phyloP scores from a whole-genome alignment of 2,797 vertebrate genomes.

The Microctenopoma steveboyesi region DNA sequence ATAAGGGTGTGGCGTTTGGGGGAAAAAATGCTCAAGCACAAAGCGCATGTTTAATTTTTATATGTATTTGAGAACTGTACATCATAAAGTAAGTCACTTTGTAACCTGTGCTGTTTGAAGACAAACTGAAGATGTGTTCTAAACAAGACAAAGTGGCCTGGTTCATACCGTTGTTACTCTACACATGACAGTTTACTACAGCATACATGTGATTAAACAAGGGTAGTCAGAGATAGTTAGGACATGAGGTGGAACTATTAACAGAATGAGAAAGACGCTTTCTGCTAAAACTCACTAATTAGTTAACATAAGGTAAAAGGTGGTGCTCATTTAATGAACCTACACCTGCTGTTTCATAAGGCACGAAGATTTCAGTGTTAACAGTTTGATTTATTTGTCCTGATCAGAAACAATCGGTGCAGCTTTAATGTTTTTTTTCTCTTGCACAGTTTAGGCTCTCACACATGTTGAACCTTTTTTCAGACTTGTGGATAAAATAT shows the following conservation, averaged over 20 bases:
- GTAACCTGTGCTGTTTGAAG: neutral
- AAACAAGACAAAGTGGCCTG: neutral
- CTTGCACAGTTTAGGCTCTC: neutral
- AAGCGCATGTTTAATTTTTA: neutral
- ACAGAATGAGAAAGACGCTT: neutral
- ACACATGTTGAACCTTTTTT: neutral
- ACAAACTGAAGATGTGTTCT: neutral
- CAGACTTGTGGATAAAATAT: neutral
- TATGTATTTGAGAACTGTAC: neutral
- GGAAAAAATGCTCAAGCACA: neutral
- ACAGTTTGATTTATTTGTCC: neutral
- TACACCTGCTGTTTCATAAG: too few species aligned
- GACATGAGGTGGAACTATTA: neutral
- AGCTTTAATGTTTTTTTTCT: neutral
- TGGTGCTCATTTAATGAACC: neutral
- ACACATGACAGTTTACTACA: constrained; percentile 31
- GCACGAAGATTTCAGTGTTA: neutral
- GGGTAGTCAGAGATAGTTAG: neutral
- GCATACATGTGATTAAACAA: constrained; percentile 9
- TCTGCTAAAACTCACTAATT: neutral
- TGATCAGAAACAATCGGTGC: neutral
- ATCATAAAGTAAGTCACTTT: neutral
- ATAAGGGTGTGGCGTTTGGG: neutral
- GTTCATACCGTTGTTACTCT: neutral
- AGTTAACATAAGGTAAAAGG: neutral